A percentile compares a stretch with the other conserved stretches of the same genome.
Conservation (phyloP, 2,113 vertebrate genomes). For the Seriola dumerili region DNA sequence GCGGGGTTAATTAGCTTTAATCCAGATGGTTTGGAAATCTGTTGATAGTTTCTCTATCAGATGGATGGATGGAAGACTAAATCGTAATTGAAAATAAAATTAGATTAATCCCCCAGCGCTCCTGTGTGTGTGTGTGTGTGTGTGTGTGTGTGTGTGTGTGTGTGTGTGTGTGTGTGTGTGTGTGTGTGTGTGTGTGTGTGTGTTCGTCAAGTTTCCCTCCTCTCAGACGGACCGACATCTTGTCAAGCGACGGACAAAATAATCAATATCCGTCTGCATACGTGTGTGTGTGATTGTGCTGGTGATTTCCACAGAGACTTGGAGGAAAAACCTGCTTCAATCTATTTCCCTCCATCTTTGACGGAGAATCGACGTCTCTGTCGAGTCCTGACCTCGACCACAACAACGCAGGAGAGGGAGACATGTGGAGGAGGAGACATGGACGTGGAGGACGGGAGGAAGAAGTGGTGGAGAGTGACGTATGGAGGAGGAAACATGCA, state of each 20-base stretch:
- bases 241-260: conserved; percentile 22
- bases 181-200: background rate
- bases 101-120: too few species aligned
- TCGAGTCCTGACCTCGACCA: conserved; percentile 10
- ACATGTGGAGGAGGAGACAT: background rate
- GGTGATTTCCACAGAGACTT: conserved; percentile 44
- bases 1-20: conserved; percentile 17
- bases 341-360: conserved; percentile 9
- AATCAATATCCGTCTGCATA: too few species aligned
- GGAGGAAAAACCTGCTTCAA: conserved; percentile 13
- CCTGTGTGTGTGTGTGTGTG: too few species aligned
- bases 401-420: background rate
- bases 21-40: conserved; percentile 8
- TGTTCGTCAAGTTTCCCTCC: background rate
- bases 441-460: background rate
- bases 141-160: too few species aligned
- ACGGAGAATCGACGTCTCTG: conserved; percentile 10
- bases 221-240: conserved; percentile 39
- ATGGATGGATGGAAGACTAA: too few species aligned
- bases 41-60: too few species aligned
- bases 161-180: too few species aligned
- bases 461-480: background rate
- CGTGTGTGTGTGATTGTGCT: background rate
- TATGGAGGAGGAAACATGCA: conserved; percentile 1
- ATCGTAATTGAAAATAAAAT: too few species aligned